Evolutionary conservation across 2,113 vertebrate genomes (phyloP).

Genomic region (Boleophthalmus pectinirostris): DNA sequence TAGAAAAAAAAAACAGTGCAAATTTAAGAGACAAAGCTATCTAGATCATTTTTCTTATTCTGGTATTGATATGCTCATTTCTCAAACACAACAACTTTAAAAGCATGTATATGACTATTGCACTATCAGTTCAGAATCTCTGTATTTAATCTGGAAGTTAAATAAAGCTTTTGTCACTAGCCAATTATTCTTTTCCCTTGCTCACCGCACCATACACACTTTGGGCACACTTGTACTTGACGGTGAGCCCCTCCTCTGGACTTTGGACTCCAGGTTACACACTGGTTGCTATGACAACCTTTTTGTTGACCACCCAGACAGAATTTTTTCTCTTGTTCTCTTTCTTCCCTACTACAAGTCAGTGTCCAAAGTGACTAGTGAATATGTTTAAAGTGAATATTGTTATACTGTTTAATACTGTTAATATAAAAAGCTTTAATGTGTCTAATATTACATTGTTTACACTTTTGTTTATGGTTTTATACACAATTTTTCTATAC

Average conservation of each 20-base stretch:
- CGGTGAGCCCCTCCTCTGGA: not conserved
- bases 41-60: no score
- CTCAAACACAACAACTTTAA: no score
- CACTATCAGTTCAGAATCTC: not conserved
- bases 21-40: not conserved
- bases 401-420: no score
- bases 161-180: not conserved
- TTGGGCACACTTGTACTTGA: no score
- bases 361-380: no score
- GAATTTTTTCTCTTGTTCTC: conserved; percentile 34
- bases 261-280: conserved; percentile 25
- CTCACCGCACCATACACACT: not conserved
- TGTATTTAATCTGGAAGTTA: not conserved
- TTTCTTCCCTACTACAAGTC: not conserved
- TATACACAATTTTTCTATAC: no score
- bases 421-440: no score
- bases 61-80: no score
- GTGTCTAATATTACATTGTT: no score
- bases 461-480: no score
- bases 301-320: conserved; percentile 36
- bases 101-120: not conserved
- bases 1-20: not conserved
- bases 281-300: conserved; percentile 42
- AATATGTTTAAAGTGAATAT: not conserved
- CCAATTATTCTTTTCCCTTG: not conserved